Evolutionary conservation across 2,797 vertebrate species (phyloP).

Genomic region (Glyptemys insculpta): DNA sequence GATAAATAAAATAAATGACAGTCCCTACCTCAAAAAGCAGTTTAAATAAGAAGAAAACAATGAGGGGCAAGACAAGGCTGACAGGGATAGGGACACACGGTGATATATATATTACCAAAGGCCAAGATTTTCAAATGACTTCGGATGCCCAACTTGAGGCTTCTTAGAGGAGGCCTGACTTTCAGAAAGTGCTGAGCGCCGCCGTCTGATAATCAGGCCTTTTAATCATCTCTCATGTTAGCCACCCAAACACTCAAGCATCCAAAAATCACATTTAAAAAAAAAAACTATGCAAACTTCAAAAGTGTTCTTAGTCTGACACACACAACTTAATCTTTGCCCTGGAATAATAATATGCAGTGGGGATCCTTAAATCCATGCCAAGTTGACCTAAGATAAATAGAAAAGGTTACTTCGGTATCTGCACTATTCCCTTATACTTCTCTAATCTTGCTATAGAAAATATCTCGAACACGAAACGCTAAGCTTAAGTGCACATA

Average conservation of each 20-base stretch:
- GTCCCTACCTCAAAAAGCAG: neutral
- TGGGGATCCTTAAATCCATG: neutral
- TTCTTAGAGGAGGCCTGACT: neutral
- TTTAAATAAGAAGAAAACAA: constrained; percentile 22
- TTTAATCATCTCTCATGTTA: neutral
- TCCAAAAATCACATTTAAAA: neutral
- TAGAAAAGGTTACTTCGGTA: neutral
- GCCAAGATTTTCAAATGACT: constrained; percentile 27
- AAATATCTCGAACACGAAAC: constrained; percentile 5
- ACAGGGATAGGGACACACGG: constrained; percentile 47
- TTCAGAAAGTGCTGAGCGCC: neutral
- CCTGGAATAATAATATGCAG: neutral
- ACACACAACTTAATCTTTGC: constrained; percentile 30
- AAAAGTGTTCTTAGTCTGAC: neutral
- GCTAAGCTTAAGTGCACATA: neutral
- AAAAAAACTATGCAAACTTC: neutral
- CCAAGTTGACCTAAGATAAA: neutral
- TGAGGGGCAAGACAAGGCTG: neutral
- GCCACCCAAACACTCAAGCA: neutral
- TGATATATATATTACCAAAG: constrained; percentile 39
- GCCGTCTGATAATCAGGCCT: neutral
- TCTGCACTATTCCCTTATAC: neutral
- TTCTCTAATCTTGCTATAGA: constrained; percentile 19
- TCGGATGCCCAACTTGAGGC: neutral
- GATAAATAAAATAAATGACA: neutral